These are phyloP conservation scores for Syrmaticus mikado DNA, from an alignment of 2,113 vertebrate genomes.

Conservation along the genomic window DNA sequence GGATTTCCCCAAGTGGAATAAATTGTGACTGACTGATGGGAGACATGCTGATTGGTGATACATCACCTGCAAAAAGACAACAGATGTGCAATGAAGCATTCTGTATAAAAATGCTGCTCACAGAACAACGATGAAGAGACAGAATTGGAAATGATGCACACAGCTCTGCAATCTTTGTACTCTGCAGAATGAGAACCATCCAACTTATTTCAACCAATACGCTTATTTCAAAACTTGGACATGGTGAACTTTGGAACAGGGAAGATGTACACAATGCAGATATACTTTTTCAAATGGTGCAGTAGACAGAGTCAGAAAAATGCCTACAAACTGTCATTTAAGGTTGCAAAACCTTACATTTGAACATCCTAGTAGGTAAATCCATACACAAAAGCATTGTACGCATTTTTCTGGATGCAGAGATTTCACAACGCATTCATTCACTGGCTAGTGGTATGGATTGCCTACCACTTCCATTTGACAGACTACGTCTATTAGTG, in stretches of 20 bases:
- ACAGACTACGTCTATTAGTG: not conserved
- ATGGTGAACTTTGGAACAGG: not conserved
- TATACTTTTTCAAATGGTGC: not conserved
- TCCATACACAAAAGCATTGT: not conserved
- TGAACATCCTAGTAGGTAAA: not conserved
- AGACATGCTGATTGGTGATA: constrained; percentile 99
- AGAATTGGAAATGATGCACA: not conserved
- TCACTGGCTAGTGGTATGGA: not conserved
- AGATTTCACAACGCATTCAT: not conserved
- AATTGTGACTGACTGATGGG: constrained; percentile 99
- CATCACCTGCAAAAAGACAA: constrained; percentile 91
- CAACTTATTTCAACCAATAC: not conserved
- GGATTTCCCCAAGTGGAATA: constrained; percentile 97
- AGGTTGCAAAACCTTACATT: not conserved
- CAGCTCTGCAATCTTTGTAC: not conserved
- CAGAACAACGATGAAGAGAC: not conserved
- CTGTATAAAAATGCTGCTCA: not conserved
- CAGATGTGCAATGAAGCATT: constrained; percentile 3
- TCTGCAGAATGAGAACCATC: not conserved
- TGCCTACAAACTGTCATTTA: not conserved
- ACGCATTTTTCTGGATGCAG: not conserved
- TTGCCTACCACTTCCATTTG: not conserved
- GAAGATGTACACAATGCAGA: not conserved
- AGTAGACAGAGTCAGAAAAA: not conserved
- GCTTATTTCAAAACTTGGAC: not conserved